phyloP scores from a whole-genome alignment of 2,888 invertebrate genomes.

The Cerastis leucographa region DNA sequence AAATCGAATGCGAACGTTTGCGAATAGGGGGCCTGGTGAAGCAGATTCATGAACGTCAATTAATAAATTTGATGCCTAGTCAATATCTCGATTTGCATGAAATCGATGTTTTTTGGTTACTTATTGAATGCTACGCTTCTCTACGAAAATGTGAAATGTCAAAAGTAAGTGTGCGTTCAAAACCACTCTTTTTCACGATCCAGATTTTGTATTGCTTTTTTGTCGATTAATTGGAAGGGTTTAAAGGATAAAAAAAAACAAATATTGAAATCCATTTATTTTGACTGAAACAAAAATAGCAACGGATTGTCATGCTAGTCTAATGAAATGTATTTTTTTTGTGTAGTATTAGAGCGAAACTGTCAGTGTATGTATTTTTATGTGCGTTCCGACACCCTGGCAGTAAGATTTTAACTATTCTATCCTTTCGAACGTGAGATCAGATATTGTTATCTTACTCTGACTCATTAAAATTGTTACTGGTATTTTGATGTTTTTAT shows the following conservation, averaged over 20 bases:
- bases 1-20: too few species aligned
- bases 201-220: background rate
- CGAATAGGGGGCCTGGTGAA: too few species aligned
- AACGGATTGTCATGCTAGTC: background rate
- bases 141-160: constrained; percentile 13
- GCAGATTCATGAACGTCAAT: background rate
- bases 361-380: constrained; percentile 37
- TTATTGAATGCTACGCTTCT: background rate
- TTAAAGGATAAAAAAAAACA: background rate
- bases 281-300: background rate
- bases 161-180: constrained; percentile 9
- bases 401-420: background rate
- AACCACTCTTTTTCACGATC: background rate
- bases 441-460: constrained; percentile 17
- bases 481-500: constrained; percentile 17
- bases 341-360: constrained; percentile 5
- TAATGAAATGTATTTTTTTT: background rate
- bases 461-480: background rate
- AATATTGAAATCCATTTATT: background rate
- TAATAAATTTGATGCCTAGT: rapidly evolving
- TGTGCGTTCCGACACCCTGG: background rate
- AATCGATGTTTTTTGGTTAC: background rate
- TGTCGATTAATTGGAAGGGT: background rate
- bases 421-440: background rate
- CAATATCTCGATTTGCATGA: background rate